Base-by-base conservation (phyloP, 2,888 invertebrate species). In the Synanthedon formicaeformis region DNA sequence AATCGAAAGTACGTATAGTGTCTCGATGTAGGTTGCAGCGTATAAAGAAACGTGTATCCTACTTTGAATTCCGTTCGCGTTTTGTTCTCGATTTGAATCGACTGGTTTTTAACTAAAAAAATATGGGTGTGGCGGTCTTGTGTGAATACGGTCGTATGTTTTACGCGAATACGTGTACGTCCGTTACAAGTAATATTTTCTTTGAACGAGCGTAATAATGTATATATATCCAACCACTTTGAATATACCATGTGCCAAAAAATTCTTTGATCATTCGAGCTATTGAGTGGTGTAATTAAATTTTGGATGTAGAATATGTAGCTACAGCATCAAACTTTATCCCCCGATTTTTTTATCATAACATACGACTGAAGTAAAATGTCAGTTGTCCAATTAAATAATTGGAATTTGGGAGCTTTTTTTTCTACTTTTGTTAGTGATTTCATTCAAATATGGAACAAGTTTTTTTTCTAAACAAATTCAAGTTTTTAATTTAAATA, bases 1-100 rank as follows among this genome's bases (percentile, higher is more conserved):
- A 85, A 85, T 81, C 82, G 85, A 86, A 86, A 85, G 85, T 82
- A 77, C 65, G 51, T 54, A 71, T 16, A n/a, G 40, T 48, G 45
- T 54, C 6, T 16, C 11, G 72, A 78, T 78, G 72, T 77, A 69
- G 75, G 73, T 73, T 74, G 69, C 73, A 67, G 61, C 69, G 69
- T 65, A 60, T 64, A 71, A 69, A 73, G 71, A 66, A 76, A 75
- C 76, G 69, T 66, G 59, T 65, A 67, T 66, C 67, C 65, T 66
- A 67, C 59, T 62, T 64, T 34, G 50, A 23, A 40, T 62, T 62
- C 59, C 52, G 53, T 51, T 54, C 55, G 52, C 51, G 54, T 56
- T 56, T 60, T 60, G 57, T 61, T 64, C 55, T 64, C 56, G 57
- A 41, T 40, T 56, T 40, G 6, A 14, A 12, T 40, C 11, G 10